Evolutionary conservation across 1,140 invertebrate species (phyloP).

Genomic region (Drosophila teissieri): DNA sequence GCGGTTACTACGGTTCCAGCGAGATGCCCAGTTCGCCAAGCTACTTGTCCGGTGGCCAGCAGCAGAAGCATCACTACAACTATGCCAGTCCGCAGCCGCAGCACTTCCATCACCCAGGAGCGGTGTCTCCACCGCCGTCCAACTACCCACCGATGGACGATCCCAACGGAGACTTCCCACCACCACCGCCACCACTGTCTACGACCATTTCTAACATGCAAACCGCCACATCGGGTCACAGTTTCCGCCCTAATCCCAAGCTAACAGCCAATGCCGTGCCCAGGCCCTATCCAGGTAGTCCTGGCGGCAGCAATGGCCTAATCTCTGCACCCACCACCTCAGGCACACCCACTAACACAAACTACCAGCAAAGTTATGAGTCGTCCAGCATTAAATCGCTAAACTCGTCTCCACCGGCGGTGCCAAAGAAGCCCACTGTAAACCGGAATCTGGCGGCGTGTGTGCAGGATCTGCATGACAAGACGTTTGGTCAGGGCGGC

Average conservation of each 20-base stretch:
- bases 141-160: constrained; percentile 63
- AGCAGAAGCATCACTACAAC: constrained; percentile 75
- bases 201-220: constrained; percentile 83
- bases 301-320: constrained; percentile 70
- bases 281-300: constrained; percentile 81
- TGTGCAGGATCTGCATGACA: constrained; percentile 83
- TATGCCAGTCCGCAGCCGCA: constrained; percentile 71
- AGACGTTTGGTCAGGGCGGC: constrained; percentile 82
- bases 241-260: constrained; percentile 83
- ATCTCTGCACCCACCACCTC: constrained; percentile 29
- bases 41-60: constrained; percentile 62
- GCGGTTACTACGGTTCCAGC: constrained; percentile 67
- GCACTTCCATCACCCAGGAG: constrained; percentile 79
- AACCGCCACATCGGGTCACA: constrained; percentile 68
- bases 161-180: constrained; percentile 70
- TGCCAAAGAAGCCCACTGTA: constrained; percentile 66
- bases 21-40: constrained; percentile 76
- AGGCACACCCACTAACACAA: constrained; percentile 71
- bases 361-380: constrained; percentile 81
- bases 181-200: constrained; percentile 79
- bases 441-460: constrained; percentile 83
- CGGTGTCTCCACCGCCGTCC: constrained; percentile 75
- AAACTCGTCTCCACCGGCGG: constrained; percentile 62
- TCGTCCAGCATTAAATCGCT: constrained; percentile 73
- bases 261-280: constrained; percentile 84